A percentile compares a stretch with the other conserved stretches of the same genome.
Evolutionary conservation across 1,140 invertebrate species (phyloP).

Genomic region (Drosophila miranda): DNA sequence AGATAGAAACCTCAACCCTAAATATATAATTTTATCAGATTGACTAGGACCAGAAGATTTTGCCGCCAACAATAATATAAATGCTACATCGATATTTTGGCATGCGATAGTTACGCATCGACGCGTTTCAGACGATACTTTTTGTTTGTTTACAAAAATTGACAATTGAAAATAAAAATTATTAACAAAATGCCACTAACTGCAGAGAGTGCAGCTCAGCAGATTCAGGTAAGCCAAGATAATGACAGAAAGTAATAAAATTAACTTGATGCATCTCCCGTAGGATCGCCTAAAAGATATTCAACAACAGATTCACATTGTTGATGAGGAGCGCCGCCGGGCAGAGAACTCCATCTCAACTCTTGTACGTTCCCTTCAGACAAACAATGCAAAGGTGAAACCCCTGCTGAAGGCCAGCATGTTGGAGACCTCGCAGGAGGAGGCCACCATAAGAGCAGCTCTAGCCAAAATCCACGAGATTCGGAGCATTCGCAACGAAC

Average conservation of each 20-base stretch:
- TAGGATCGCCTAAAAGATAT: constrained; percentile 91
- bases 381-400: constrained; percentile 89
- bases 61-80: background rate
- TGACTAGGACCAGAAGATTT: background rate
- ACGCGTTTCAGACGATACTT: background rate
- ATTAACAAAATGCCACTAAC: constrained; percentile 86
- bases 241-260: background rate
- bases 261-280: background rate
- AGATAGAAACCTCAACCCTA: too few species aligned
- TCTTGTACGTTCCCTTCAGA: constrained; percentile 90
- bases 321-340: constrained; percentile 89
- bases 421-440: constrained; percentile 92
- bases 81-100: too few species aligned
- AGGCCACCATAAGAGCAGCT: constrained; percentile 91
- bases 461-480: constrained; percentile 96
- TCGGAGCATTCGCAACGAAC: constrained; percentile 92
- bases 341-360: constrained; percentile 91
- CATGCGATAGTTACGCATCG: background rate
- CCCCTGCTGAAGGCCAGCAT: constrained; percentile 91
- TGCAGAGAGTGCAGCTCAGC: constrained; percentile 89
- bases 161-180: background rate
- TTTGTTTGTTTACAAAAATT: constrained; percentile 10
- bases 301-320: constrained; percentile 89
- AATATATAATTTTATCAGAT: too few species aligned
- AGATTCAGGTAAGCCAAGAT: constrained; percentile 62